Percentiles rank a stretch among this genome's conserved stretches.
Evolutionary conservation across 2,888 invertebrate genomes (phyloP).

Genomic region (Dasysyrphus tricinctus): DNA sequence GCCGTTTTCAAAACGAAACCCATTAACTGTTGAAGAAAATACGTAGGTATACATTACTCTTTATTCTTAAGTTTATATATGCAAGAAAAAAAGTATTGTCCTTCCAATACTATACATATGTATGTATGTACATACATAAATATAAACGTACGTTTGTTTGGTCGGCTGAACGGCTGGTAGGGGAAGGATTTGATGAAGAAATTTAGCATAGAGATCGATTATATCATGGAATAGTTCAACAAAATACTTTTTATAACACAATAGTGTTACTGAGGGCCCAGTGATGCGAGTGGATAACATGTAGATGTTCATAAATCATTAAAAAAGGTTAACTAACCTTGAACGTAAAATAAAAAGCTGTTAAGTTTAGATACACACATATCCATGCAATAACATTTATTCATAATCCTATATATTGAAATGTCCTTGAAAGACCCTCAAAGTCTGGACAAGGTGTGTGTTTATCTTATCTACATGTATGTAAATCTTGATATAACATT

Average conservation of each 20-base stretch:
- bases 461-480: neutral
- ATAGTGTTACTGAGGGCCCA: too few species aligned
- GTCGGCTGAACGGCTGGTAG: too few species aligned
- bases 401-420: neutral
- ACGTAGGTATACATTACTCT: neutral
- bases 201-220: too few species aligned
- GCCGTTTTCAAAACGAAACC: neutral
- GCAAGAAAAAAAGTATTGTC: too few species aligned
- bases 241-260: too few species aligned
- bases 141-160: too few species aligned
- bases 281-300: too few species aligned
- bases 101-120: too few species aligned
- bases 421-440: slow-evolving; percentile 38
- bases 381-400: neutral
- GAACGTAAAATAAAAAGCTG: neutral
- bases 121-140: too few species aligned
- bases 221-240: too few species aligned
- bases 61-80: too few species aligned
- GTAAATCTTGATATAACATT: neutral
- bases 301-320: neutral
- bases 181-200: too few species aligned
- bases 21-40: neutral
- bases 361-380: neutral
- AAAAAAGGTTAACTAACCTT: slow-evolving; percentile 2
- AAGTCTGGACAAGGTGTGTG: neutral